Percentiles rank a stretch among this genome's conserved stretches.
Evolutionary conservation across 2,113 vertebrate genomes (phyloP).

Genomic region (Agapornis roseicollis): DNA sequence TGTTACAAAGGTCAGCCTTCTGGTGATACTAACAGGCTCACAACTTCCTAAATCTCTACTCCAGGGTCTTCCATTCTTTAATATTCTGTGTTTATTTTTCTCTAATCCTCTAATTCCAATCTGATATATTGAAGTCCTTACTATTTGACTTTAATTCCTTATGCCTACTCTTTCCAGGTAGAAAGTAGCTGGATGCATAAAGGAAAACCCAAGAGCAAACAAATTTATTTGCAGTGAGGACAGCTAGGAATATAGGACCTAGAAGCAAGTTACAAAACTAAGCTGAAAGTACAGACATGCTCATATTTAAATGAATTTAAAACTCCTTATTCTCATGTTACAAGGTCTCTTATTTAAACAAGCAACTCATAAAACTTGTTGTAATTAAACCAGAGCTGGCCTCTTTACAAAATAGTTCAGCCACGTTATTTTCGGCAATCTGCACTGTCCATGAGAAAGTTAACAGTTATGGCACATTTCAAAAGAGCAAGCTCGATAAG

Average conservation of each 20-base stretch:
- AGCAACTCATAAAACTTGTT: not conserved
- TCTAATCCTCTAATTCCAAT: not conserved
- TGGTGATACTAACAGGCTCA: not conserved
- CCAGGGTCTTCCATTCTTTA: not conserved
- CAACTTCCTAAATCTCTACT: not conserved
- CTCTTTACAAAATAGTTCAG: conserved; percentile 19
- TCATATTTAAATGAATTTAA: not conserved
- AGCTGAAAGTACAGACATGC: not conserved
- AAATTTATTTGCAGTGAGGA: not conserved
- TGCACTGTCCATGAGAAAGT: not conserved
- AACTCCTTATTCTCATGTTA: not conserved
- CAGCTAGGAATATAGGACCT: not conserved
- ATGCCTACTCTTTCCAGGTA: not conserved
- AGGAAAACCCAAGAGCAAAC: not conserved
- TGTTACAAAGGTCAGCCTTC: conserved; percentile 27
- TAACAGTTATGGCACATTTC: not conserved
- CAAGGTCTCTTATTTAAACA: not conserved
- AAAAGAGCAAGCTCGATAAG: not conserved
- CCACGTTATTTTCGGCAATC: not conserved
- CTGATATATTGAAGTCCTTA: not conserved
- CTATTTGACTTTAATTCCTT: not conserved
- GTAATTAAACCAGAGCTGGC: conserved; percentile 8
- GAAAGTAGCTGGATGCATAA: not conserved
- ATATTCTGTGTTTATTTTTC: not conserved
- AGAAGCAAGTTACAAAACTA: not conserved